A percentile compares a stretch with the other conserved stretches of the same genome.
Evolutionary conservation across 2,888 invertebrate genomes (phyloP).

Genomic region (Tenodera sinensis): DNA sequence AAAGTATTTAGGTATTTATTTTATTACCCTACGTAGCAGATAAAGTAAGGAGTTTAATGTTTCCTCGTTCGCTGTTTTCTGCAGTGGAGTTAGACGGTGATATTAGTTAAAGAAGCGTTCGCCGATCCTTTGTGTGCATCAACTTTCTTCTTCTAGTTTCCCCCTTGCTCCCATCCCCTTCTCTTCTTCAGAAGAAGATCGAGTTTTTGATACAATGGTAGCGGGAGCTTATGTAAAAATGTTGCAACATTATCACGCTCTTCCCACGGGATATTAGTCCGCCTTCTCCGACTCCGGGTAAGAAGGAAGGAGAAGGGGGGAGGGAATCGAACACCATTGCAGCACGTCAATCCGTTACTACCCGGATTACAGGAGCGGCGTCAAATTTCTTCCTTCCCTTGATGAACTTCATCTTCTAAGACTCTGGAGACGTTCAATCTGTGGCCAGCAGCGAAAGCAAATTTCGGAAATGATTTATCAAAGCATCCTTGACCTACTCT

Average conservation of each 20-base stretch:
- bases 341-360: not conserved
- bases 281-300: not conserved
- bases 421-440: not conserved
- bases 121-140: not conserved
- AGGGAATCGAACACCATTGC: not conserved
- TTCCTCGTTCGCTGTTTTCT: not conserved
- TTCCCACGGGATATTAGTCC: conserved; percentile 19
- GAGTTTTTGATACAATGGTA: conserved; percentile 20
- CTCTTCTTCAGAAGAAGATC: conserved; percentile 1
- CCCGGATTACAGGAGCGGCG: not conserved
- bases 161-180: not conserved
- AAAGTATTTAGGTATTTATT: too few relatives aligned
- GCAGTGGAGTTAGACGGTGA: not conserved
- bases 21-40: too few relatives aligned
- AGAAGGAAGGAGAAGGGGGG: not conserved
- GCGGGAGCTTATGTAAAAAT: conserved; percentile 23
- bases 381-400: not conserved
- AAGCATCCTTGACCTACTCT: not conserved
- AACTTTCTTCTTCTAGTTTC: conserved; percentile 6
- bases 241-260: conserved; percentile 21
- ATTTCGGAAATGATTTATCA: too few relatives aligned
- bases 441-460: not conserved
- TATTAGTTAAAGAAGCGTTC: conserved; percentile 13
- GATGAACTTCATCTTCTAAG: not conserved
- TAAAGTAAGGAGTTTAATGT: too few relatives aligned